A percentile compares a stretch with the other conserved stretches of the same genome.
Evolutionary conservation across 2,888 invertebrate species (phyloP).

Genomic region (Ganaspis brasiliensis): DNA sequence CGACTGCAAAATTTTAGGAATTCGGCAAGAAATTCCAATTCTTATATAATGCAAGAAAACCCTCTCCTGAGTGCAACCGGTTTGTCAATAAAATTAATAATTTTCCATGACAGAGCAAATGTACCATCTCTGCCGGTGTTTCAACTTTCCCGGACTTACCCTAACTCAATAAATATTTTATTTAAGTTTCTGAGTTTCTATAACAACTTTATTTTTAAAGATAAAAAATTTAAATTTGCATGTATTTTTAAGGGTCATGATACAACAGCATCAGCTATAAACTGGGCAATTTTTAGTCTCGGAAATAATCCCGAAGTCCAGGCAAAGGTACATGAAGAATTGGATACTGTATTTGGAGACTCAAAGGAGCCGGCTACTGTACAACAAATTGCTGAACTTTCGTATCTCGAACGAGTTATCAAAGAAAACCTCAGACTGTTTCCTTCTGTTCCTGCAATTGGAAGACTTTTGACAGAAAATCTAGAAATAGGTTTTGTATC

Average conservation of each 20-base stretch:
- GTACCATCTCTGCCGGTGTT: no score
- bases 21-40: no score
- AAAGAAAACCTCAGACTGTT: conserved; percentile 83
- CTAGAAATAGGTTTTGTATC: conserved; percentile 75
- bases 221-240: no score
- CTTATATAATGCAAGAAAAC: no score
- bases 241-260: conserved; percentile 81
- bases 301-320: conserved; percentile 81
- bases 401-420: conserved; percentile 83
- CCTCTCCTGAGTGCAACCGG: no score
- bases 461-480: conserved; percentile 80
- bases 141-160: no score
- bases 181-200: no score
- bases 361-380: conserved; percentile 67
- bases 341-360: conserved; percentile 77
- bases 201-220: no score
- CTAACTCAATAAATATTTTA: no score
- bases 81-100: no score
- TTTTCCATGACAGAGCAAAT: no score
- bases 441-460: conserved; percentile 82
- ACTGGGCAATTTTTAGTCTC: conserved; percentile 81
- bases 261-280: conserved; percentile 82
- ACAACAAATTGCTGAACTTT: conserved; percentile 78
- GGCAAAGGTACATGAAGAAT: conserved; percentile 80
- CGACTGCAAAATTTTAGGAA: no score